These are phyloP conservation scores for Noctua pronuba DNA, from an alignment of 2,888 invertebrate genomes.

Conservation along the genomic window DNA sequence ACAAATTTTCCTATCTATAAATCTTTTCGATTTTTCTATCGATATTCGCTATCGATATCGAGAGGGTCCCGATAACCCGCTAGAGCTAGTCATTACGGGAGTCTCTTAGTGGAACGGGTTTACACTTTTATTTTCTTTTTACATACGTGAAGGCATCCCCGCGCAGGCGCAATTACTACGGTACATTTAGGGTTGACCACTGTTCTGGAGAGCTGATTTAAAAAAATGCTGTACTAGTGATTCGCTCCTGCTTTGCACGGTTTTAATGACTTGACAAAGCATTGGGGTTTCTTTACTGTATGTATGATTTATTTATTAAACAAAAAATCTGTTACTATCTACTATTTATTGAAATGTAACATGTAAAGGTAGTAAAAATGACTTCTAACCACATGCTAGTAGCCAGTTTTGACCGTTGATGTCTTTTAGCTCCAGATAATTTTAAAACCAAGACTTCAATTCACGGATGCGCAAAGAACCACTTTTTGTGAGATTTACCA, in stretches of 20 bases:
- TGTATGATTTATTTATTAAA: neutral
- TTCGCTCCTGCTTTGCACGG: neutral
- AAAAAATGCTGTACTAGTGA: neutral
- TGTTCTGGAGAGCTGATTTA: neutral
- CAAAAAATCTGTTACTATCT: neutral
- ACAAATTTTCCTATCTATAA: constrained; percentile 39
- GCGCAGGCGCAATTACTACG: constrained; percentile 80
- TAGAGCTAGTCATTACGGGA: constrained; percentile 84
- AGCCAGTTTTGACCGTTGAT: neutral
- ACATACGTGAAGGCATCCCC: constrained; percentile 82
- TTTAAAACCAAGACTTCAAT: neutral
- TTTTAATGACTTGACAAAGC: neutral
- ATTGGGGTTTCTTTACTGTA: neutral
- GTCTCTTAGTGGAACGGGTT: constrained; percentile 85
- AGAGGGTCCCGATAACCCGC: constrained; percentile 72
- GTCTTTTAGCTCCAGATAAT: neutral
- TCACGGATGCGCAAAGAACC: too few species aligned
- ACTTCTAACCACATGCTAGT: neutral
- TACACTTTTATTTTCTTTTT: constrained; percentile 85
- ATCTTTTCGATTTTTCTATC: constrained; percentile 17
- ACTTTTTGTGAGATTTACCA: neutral
- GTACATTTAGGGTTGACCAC: constrained; percentile 68
- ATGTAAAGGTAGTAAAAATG: too few species aligned
- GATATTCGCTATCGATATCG: constrained; percentile 63
- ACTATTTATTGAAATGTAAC: too few species aligned